Conservation (phyloP, 2,797 vertebrate species). For the Anabacerthia variegaticeps region DNA sequence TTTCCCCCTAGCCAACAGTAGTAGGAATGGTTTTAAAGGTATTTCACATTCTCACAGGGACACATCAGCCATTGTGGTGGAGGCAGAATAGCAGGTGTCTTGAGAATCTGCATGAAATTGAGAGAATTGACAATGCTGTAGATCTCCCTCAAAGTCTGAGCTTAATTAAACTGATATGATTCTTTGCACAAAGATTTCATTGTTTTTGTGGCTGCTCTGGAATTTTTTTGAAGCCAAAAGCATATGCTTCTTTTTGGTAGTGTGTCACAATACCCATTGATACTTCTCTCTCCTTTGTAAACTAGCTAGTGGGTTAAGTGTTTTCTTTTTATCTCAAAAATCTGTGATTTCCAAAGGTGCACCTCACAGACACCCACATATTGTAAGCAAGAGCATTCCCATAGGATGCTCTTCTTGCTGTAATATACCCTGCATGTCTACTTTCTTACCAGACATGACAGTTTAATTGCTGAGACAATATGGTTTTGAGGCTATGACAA, state of each 20-base stretch:
- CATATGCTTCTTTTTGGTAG: background rate
- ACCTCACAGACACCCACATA: background rate
- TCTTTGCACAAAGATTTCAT: background rate
- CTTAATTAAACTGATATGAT: background rate
- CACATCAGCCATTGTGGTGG: background rate
- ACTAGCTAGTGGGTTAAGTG: background rate
- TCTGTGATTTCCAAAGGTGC: background rate
- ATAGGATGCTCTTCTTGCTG: background rate
- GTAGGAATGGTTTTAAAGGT: background rate
- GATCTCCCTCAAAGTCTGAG: background rate
- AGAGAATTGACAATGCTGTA: background rate
- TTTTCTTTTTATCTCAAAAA: background rate
- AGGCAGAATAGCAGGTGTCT: background rate
- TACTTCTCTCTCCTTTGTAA: background rate
- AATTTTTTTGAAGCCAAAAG: background rate
- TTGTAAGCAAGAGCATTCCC: background rate
- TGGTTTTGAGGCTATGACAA: background rate
- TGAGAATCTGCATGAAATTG: background rate
- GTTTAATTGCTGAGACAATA: background rate
- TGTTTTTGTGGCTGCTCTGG: background rate
- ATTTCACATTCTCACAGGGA: background rate
- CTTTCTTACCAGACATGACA: background rate
- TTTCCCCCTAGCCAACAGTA: background rate
- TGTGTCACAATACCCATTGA: rapidly evolving
- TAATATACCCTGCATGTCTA: background rate